These are phyloP conservation scores for Pegea sp. DNA, from an alignment of 23 tunicate genomes.

Conservation along the genomic window DNA sequence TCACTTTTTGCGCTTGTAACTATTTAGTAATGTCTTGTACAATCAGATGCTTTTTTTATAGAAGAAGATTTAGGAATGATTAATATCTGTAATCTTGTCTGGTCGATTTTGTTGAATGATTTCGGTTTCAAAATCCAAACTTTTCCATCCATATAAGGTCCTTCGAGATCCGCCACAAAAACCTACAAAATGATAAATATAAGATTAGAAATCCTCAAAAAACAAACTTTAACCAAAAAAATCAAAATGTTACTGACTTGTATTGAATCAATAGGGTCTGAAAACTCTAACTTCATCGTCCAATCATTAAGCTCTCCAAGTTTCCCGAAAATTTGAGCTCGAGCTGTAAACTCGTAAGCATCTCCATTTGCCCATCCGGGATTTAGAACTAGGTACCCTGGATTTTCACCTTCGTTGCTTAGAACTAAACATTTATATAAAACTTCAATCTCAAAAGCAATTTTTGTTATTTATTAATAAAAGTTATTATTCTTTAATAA, in stretches of 20 bases:
- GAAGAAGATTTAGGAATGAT: background rate
- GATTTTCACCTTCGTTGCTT: background rate
- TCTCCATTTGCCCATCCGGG: slow-evolving; percentile 12
- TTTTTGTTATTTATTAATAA: no score
- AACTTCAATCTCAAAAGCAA: no score
- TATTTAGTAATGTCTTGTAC: no score
- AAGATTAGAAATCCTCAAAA: no score
- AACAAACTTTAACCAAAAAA: background rate
- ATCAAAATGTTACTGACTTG: slow-evolving; percentile 1
- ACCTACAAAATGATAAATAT: no score
- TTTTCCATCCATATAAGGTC: slow-evolving; percentile 7
- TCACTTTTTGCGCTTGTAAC: no score
- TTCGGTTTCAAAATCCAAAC: slow-evolving; percentile 32
- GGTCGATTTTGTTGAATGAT: slow-evolving; percentile 7
- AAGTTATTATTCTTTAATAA: no score
- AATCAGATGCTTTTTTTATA: no score
- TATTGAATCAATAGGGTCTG: slow-evolving; percentile 3
- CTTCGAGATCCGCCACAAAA: slow-evolving; percentile 22
- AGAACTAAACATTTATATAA: background rate
- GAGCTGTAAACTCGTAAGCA: slow-evolving; percentile 9
- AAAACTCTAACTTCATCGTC: slow-evolving; percentile 27
- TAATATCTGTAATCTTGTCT: background rate
- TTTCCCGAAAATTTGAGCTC: slow-evolving; percentile 9
- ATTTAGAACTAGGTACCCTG: slow-evolving; percentile 11
- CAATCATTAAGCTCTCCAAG: slow-evolving; percentile 10